Evolutionary conservation across 1,140 invertebrate genomes (phyloP).

Genomic region (Lasioglossum albipes): DNA sequence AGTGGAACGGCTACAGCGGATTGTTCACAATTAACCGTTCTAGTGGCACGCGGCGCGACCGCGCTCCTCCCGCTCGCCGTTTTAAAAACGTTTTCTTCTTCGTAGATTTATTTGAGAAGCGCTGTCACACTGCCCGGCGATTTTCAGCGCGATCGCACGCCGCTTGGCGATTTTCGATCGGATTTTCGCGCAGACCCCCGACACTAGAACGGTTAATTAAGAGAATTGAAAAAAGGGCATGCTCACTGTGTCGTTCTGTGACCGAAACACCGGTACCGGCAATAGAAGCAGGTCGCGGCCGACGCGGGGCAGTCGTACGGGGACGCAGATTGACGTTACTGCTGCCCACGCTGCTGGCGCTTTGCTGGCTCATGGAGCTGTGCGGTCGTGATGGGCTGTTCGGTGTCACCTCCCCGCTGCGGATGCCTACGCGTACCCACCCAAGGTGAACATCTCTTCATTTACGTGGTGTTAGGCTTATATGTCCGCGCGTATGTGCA

Average conservation of each 20-base stretch:
- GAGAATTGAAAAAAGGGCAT: constrained; percentile 60
- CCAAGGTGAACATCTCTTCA: constrained; percentile 66
- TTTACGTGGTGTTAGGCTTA: constrained; percentile 32
- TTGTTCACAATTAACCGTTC: too few species aligned
- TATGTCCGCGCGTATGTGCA: constrained; percentile 44
- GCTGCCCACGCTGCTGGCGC: constrained; percentile 81
- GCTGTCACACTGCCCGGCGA: too few species aligned
- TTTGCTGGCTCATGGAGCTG: constrained; percentile 88
- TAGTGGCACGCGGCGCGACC: neutral
- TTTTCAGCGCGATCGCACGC: too few species aligned
- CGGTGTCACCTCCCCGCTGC: constrained; percentile 87
- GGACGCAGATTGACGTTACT: constrained; percentile 82
- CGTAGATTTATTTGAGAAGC: too few species aligned
- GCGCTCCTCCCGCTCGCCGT: neutral
- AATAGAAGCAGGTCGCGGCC: constrained; percentile 90
- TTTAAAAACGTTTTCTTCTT: too few species aligned
- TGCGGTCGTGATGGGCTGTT: constrained; percentile 88
- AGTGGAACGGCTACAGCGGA: neutral
- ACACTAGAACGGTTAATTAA: constrained; percentile 16
- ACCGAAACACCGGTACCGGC: constrained; percentile 90
- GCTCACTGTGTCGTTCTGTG: constrained; percentile 81
- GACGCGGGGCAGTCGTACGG: constrained; percentile 82
- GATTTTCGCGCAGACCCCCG: too few species aligned
- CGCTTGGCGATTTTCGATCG: too few species aligned
- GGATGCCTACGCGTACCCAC: constrained; percentile 79